These are phyloP conservation scores for Andrena marginata DNA, from an alignment of 2,888 invertebrate species.

Conservation along the genomic window DNA sequence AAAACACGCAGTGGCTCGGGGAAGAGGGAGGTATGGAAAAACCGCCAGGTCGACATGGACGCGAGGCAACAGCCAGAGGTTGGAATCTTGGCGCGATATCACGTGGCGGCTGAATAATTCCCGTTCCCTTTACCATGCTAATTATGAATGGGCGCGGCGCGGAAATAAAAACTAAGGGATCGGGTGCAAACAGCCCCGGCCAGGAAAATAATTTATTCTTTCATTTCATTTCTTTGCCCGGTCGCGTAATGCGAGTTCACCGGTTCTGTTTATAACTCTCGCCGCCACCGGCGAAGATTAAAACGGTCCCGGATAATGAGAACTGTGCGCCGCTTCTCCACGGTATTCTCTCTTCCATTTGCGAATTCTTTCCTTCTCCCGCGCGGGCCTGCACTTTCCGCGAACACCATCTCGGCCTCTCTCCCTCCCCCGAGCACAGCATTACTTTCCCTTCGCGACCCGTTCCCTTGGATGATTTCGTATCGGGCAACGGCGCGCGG, in stretches of 20 bases:
- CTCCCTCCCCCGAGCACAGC: neutral
- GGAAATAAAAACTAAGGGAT: constrained; percentile 58
- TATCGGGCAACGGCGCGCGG: constrained; percentile 24
- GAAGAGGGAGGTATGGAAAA: neutral
- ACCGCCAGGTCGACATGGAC: neutral
- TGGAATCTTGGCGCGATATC: constrained; percentile 43
- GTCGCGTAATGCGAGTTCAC: constrained; percentile 56
- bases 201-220: constrained; percentile 77
- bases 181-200: constrained; percentile 54
- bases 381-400: constrained; percentile 21
- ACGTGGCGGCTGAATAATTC: constrained; percentile 47
- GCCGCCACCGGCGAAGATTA: constrained; percentile 77
- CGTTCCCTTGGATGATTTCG: constrained; percentile 51
- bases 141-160: constrained; percentile 51
- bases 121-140: constrained; percentile 58
- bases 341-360: constrained; percentile 31
- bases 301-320: constrained; percentile 79
- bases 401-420: constrained; percentile 28
- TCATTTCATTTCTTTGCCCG: constrained; percentile 74
- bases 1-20: neutral
- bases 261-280: constrained; percentile 74
- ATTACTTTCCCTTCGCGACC: constrained; percentile 63
- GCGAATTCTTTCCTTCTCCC: constrained; percentile 46
- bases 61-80: neutral
- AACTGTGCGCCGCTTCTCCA: constrained; percentile 71